Conservation (phyloP, 2,113 vertebrate genomes). For the Varanus komodoensis region DNA sequence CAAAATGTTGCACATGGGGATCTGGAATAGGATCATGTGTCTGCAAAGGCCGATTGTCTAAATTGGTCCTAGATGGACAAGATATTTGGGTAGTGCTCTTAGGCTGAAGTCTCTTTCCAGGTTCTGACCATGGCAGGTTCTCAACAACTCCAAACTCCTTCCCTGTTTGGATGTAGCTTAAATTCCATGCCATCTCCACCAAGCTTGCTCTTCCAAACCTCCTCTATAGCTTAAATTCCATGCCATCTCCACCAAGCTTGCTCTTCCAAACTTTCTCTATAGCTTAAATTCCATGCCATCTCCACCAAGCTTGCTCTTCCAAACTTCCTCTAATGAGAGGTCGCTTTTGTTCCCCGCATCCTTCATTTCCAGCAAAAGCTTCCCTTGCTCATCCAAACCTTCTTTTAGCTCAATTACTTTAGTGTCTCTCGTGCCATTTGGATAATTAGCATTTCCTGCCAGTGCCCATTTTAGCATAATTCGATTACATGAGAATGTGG, state of each 20-base stretch:
- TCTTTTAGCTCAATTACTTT: background rate
- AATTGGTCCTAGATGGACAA: background rate
- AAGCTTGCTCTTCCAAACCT: background rate
- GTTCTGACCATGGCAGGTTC: background rate
- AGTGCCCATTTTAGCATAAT: background rate
- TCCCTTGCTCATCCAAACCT: too few species aligned
- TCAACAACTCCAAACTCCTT: background rate
- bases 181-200: background rate
- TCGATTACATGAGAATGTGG: conserved; percentile 2
- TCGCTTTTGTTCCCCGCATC: too few species aligned
- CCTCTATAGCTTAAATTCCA: background rate
- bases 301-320: background rate
- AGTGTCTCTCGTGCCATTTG: background rate
- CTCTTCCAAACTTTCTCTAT: background rate
- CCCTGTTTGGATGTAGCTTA: background rate
- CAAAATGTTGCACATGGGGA: background rate
- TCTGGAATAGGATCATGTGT: background rate
- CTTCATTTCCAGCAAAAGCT: too few species aligned
- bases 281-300: background rate
- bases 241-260: background rate
- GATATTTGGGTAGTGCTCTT: background rate
- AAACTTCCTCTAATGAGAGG: background rate
- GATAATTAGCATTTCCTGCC: conserved; percentile 4
- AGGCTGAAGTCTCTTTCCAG: background rate
- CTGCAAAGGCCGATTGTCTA: background rate